Evolutionary conservation across 1,140 invertebrate species (phyloP).

Genomic region (Armadillidium nasatum): DNA sequence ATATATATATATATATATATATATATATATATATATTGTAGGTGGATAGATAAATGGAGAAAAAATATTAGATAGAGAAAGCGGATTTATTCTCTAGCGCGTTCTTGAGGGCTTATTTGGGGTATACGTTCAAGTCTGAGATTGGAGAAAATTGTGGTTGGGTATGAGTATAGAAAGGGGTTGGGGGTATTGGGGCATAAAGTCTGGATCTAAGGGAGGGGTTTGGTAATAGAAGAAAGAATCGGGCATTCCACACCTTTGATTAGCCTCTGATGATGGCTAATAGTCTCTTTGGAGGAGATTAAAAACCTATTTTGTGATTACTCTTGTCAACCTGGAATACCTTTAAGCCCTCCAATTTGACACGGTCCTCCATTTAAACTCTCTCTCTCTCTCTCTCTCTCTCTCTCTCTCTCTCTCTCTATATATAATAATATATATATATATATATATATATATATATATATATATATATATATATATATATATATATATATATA

Average conservation of each 20-base stretch:
- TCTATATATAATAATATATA: too few relatives aligned
- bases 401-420: too few relatives aligned
- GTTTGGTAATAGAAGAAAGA: background rate
- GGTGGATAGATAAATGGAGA: background rate
- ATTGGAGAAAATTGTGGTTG: too few relatives aligned
- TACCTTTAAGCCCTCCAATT: background rate
- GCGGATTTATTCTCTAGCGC: background rate
- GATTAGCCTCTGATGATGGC: conserved; percentile 2
- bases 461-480: too few relatives aligned
- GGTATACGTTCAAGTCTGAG: background rate
- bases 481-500: too few relatives aligned
- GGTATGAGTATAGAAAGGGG: too few relatives aligned
- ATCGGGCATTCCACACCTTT: background rate
- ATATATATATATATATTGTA: background rate
- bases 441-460: too few relatives aligned
- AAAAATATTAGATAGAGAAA: background rate
- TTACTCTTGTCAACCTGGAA: background rate
- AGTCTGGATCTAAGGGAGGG: too few relatives aligned
- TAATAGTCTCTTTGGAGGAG: background rate
- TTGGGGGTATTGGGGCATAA: too few relatives aligned
- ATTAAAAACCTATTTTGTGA: conserved; percentile 4
- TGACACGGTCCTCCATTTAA: background rate
- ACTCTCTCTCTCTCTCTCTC: too few relatives aligned
- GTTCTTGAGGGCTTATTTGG: background rate
- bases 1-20: conserved; percentile 6